These are phyloP conservation scores for Otolemur garnettii DNA, from an alignment of 2,113 vertebrate genomes.

Conservation along the genomic window DNA sequence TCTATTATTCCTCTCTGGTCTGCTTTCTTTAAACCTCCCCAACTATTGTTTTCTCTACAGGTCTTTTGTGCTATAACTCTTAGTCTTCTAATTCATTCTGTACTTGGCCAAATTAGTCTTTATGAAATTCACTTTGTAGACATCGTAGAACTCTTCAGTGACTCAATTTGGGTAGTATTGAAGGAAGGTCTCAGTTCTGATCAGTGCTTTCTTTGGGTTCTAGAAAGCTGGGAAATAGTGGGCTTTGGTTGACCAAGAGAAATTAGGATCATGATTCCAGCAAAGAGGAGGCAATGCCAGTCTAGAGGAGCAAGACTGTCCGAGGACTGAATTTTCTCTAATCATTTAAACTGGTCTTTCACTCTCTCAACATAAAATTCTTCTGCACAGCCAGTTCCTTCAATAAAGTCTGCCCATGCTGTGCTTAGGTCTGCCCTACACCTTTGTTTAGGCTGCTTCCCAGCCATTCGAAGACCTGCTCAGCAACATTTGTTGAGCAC, in stretches of 20 bases:
- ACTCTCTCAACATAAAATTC: neutral
- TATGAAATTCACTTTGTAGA: neutral
- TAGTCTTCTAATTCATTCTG: neutral
- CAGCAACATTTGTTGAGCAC: neutral
- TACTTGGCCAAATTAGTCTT: neutral
- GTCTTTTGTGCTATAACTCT: neutral
- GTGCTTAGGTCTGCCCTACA: neutral
- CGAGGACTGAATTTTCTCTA: neutral
- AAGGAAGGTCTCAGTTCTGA: neutral
- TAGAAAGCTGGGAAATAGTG: neutral
- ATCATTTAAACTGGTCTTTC: slow-evolving; percentile 29
- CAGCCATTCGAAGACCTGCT: neutral
- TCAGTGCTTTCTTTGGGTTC: neutral
- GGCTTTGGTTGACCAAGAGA: neutral
- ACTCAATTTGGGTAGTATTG: neutral
- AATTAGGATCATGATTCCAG: neutral
- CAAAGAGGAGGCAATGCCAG: slow-evolving; percentile 14
- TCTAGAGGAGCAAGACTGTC: neutral
- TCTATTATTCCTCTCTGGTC: neutral
- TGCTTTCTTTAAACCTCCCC: neutral
- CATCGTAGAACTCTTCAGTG: neutral
- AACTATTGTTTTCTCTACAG: neutral
- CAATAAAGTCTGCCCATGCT: neutral
- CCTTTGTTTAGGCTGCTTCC: neutral
- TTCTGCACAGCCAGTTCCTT: neutral